These are phyloP conservation scores for Dryoscopus gambensis DNA, from an alignment of 2,113 vertebrate species.

Conservation along the genomic window DNA sequence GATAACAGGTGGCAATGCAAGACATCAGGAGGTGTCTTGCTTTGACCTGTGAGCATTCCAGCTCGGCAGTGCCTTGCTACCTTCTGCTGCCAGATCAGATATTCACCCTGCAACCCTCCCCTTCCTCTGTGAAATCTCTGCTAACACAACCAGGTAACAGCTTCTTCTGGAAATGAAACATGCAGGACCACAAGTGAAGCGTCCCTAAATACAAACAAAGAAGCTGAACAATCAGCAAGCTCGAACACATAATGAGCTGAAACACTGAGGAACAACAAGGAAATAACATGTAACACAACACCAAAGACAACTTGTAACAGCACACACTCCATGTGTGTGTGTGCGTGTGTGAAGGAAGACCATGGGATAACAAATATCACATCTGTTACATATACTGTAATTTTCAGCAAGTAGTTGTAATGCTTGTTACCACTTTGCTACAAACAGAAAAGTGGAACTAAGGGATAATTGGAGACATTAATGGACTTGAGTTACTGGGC, in stretches of 20 bases:
- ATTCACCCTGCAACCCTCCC: neutral
- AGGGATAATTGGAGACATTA: neutral
- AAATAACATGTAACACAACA: constrained; percentile 26
- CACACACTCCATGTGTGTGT: neutral
- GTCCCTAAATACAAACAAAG: constrained; percentile 46
- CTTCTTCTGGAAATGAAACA: constrained; percentile 19
- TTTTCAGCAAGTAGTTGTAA: neutral
- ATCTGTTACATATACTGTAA: neutral
- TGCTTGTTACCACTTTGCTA: neutral
- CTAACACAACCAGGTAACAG: neutral
- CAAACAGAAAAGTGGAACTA: neutral
- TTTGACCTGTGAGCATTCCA: neutral
- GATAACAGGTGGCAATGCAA: neutral
- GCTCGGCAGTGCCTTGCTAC: neutral
- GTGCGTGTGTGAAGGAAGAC: neutral
- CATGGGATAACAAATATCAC: neutral
- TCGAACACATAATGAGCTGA: constrained; percentile 33
- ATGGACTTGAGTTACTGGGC: neutral
- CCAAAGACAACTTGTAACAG: neutral
- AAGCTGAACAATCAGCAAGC: constrained; percentile 46
- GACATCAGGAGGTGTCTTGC: neutral
- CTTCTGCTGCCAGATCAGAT: neutral
- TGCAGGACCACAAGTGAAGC: constrained; percentile 5
- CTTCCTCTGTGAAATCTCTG: neutral
- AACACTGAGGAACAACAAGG: constrained; percentile 11